phyloP scores from a whole-genome alignment of 1,140 invertebrate species.

The Leptinotarsa defecta region DNA sequence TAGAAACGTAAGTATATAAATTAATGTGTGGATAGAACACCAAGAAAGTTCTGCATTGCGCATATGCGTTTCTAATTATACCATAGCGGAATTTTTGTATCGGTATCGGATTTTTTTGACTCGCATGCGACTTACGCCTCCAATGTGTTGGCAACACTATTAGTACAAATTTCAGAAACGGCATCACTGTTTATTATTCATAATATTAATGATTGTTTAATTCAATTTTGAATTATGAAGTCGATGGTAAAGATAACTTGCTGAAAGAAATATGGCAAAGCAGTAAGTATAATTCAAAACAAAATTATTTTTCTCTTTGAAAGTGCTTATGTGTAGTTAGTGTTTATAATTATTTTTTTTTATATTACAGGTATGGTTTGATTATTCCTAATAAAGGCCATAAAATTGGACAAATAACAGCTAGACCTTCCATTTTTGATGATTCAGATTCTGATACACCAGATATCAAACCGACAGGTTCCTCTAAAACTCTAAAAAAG shows the following conservation, averaged over 20 bases:
- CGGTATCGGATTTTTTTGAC: too few relatives aligned
- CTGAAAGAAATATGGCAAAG: conserved; percentile 14
- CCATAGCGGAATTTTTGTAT: too few relatives aligned
- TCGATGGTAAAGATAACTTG: not conserved
- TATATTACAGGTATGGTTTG: conserved; percentile 50
- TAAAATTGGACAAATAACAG: conserved; percentile 22
- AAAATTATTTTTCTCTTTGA: not conserved
- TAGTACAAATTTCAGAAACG: too few relatives aligned
- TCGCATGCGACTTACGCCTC: too few relatives aligned
- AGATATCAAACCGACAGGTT: conserved; percentile 47
- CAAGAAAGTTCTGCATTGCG: too few relatives aligned
- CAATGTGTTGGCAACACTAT: too few relatives aligned
- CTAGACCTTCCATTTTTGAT: conserved; percentile 56
- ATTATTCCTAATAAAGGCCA: conserved; percentile 46
- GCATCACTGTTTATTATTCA: too few relatives aligned
- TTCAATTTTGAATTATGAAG: too few relatives aligned
- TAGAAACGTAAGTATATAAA: too few relatives aligned
- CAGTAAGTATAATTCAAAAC: conserved; percentile 16
- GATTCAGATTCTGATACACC: conserved; percentile 55
- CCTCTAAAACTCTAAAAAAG: conserved; percentile 45
- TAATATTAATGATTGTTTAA: too few relatives aligned
- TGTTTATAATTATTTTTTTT: not conserved
- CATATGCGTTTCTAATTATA: too few relatives aligned
- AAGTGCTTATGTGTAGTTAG: not conserved
- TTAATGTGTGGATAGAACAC: too few relatives aligned